phyloP scores from a whole-genome alignment of 2,113 vertebrate species.

The Odontesthes bonariensis region DNA sequence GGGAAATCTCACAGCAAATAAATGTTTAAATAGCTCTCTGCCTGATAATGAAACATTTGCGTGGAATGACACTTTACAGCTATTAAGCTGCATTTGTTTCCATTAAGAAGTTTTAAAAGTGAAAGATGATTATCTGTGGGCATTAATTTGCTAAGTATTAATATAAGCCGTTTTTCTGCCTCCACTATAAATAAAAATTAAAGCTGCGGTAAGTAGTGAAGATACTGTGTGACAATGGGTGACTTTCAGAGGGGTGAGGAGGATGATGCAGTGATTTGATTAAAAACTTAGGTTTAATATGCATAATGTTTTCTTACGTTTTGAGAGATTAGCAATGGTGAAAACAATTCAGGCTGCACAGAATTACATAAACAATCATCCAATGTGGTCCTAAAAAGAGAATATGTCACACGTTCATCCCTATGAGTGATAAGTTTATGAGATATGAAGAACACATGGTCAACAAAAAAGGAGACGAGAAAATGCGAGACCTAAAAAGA shows the following conservation, averaged over 20 bases:
- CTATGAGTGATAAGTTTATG: not conserved
- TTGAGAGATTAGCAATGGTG: slow-evolving; percentile 2
- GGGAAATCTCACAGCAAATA: no score
- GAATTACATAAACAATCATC: slow-evolving; percentile 4
- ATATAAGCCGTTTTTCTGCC: no score
- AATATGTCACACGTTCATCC: not conserved
- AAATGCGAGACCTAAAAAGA: not conserved
- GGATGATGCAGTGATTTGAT: slow-evolving; percentile 2
- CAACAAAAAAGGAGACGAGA: not conserved
- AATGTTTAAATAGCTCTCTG: no score
- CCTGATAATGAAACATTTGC: no score
- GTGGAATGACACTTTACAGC: no score
- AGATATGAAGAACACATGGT: not conserved
- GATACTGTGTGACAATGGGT: not conserved
- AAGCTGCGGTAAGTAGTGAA: not conserved
- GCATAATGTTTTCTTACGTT: slow-evolving; percentile 6
- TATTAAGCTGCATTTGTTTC: no score
- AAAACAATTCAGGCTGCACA: not conserved
- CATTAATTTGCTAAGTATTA: no score
- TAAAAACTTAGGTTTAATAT: not conserved
- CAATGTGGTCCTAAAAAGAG: slow-evolving; percentile 3
- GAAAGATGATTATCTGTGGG: no score
- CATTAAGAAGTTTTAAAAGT: no score
- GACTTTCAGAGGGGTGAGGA: slow-evolving; percentile 4
- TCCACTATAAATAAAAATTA: slow-evolving; percentile 9